phyloP scores from a whole-genome alignment of 2,797 vertebrate species.

The Thripadectes ignobilis region DNA sequence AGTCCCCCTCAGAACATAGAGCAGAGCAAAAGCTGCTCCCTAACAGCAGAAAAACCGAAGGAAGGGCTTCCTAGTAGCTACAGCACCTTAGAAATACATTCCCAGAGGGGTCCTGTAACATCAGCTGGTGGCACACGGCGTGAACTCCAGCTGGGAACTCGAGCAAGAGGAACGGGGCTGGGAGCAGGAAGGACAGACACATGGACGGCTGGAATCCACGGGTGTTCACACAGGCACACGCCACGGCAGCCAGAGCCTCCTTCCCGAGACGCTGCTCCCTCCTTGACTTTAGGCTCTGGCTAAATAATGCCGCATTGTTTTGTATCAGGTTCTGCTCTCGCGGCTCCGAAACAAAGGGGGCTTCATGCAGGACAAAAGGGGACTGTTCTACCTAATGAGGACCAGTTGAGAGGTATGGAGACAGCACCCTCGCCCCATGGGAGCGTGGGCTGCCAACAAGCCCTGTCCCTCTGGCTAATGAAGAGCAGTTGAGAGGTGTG shows the following conservation, averaged over 20 bases:
- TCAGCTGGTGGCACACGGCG: not conserved
- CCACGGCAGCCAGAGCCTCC: not conserved
- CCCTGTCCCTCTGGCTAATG: conserved; percentile 71
- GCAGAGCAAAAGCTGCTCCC: not conserved
- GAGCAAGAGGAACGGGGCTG: not conserved
- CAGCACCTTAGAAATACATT: not conserved
- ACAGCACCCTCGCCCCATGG: conserved; percentile 73
- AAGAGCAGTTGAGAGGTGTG: conserved; percentile 83
- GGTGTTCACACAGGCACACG: not conserved
- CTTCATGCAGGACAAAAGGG: conserved; percentile 82
- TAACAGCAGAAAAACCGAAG: rapidly evolving
- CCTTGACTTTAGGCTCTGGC: conserved; percentile 50
- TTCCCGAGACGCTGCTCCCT: not conserved
- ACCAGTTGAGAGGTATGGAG: conserved; percentile 85
- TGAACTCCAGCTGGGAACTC: not conserved
- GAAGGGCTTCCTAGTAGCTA: not conserved
- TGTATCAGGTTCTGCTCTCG: conserved; percentile 80
- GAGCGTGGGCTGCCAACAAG: conserved; percentile 59
- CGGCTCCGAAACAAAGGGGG: conserved; percentile 79
- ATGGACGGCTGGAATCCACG: rapidly evolving
- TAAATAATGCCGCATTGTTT: conserved; percentile 80
- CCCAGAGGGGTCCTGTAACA: not conserved
- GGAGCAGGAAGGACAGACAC: not conserved
- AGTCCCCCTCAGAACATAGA: not conserved
- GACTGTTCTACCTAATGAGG: conserved; percentile 83